Percentiles rank a stretch among this genome's conserved stretches.
Conservation (phyloP, 2,888 invertebrate species). For the Rotaria macrura region DNA sequence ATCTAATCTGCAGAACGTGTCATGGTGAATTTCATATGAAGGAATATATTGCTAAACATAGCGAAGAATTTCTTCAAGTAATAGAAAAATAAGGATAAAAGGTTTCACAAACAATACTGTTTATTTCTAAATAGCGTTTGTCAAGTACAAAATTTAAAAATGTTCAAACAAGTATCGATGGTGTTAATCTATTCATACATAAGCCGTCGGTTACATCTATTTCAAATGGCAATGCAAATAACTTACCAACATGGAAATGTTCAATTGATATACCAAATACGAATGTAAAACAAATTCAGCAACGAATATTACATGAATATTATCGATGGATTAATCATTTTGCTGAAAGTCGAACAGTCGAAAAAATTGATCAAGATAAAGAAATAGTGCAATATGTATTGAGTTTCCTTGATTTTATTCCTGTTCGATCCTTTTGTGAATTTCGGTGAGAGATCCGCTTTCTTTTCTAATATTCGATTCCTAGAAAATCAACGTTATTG, state of each 20-base stretch:
- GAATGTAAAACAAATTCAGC: neutral
- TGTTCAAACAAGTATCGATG: neutral
- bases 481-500: neutral
- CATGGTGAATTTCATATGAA: neutral
- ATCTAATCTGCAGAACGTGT: neutral
- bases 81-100: neutral
- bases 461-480: neutral
- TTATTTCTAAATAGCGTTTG: neutral
- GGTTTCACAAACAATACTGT: neutral
- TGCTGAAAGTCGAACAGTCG: neutral
- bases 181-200: neutral
- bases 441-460: neutral
- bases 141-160: neutral
- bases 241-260: slow-evolving; percentile 21
- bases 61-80: slow-evolving; percentile 21
- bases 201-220: neutral
- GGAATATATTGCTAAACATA: neutral
- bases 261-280: slow-evolving; percentile 12
- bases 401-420: neutral
- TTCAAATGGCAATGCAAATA: neutral
- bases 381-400: slow-evolving; percentile 13
- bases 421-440: slow-evolving; percentile 20
- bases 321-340: neutral
- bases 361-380: neutral
- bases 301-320: neutral